Evolutionary conservation across 2,113 vertebrate genomes (phyloP).

Genomic region (Sakesphorus luctuosus): DNA sequence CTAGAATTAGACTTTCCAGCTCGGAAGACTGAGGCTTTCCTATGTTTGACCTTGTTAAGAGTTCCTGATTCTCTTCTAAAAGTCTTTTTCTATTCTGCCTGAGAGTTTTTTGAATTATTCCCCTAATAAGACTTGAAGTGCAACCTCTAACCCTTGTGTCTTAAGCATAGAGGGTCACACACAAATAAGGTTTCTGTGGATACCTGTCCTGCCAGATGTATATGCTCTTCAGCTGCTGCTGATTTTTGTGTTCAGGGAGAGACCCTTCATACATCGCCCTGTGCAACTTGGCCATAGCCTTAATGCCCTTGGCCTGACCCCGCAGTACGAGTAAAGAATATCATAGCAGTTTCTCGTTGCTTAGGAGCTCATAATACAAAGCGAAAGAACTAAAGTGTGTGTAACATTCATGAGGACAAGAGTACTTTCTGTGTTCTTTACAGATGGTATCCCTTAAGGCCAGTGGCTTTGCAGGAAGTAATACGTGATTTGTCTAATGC

Average conservation of each 20-base stretch:
- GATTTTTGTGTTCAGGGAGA: neutral
- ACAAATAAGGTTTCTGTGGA: neutral
- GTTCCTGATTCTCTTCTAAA: neutral
- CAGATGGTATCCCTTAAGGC: constrained; percentile 19
- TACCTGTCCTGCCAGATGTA: neutral
- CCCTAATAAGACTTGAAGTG: neutral
- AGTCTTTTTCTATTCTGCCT: neutral
- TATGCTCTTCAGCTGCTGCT: neutral
- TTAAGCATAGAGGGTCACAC: neutral
- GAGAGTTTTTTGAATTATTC: neutral
- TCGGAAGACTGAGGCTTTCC: neutral
- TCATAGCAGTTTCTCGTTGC: neutral
- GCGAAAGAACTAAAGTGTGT: neutral
- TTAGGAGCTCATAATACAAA: neutral
- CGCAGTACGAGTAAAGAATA: neutral
- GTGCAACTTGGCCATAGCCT: neutral
- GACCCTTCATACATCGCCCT: neutral
- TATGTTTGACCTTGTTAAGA: neutral
- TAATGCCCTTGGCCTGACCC: neutral
- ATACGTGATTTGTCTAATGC: neutral
- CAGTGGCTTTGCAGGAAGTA: constrained; percentile 8
- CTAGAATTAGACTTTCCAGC: neutral
- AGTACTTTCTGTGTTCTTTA: neutral
- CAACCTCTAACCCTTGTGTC: neutral
- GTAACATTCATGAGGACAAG: neutral